A percentile compares a stretch with the other conserved stretches of the same genome.
These are phyloP conservation scores for Yponomeuta plumbellus DNA, from an alignment of 2,888 invertebrate genomes.

Conservation along the genomic window DNA sequence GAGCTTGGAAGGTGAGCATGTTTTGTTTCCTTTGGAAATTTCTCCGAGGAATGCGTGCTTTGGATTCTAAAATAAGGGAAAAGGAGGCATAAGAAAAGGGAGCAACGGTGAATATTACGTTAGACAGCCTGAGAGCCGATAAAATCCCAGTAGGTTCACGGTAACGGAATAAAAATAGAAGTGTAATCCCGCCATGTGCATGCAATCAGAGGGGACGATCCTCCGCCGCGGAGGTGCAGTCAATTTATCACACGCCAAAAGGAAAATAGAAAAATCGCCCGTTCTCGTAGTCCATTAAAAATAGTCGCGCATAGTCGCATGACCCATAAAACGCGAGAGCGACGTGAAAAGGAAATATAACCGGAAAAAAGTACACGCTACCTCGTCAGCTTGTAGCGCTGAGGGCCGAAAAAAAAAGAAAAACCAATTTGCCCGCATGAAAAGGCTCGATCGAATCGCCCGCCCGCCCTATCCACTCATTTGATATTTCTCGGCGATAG, in stretches of 20 bases:
- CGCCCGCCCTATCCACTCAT: conserved; percentile 63
- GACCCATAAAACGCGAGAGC: conserved; percentile 74
- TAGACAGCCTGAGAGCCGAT: too few species aligned
- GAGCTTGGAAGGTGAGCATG: background rate
- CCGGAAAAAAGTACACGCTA: conserved; percentile 58
- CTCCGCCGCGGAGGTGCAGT: conserved; percentile 66
- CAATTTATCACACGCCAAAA: conserved; percentile 63
- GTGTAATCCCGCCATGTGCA: conserved; percentile 40
- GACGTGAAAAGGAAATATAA: conserved; percentile 67
- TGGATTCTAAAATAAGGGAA: background rate
- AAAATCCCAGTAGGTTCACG: too few species aligned
- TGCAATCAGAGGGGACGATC: conserved; percentile 56
- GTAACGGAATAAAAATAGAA: conserved; percentile 27
- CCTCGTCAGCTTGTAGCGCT: conserved; percentile 57
- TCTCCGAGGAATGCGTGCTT: background rate
- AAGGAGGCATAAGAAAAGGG: background rate
- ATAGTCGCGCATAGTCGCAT: conserved; percentile 73
- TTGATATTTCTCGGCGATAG: conserved; percentile 68
- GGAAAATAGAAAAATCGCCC: conserved; percentile 63
- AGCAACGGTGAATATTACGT: background rate
- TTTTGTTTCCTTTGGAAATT: conserved; percentile 4
- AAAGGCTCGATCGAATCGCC: conserved; percentile 57
- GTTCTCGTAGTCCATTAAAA: conserved; percentile 68
- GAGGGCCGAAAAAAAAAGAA: conserved; percentile 60
- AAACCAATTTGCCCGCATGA: conserved; percentile 75